Percentiles rank a stretch among this genome's conserved stretches.
These are phyloP conservation scores for Mormyrus lacerda DNA, from an alignment of 2,113 vertebrate species.

Conservation along the genomic window DNA sequence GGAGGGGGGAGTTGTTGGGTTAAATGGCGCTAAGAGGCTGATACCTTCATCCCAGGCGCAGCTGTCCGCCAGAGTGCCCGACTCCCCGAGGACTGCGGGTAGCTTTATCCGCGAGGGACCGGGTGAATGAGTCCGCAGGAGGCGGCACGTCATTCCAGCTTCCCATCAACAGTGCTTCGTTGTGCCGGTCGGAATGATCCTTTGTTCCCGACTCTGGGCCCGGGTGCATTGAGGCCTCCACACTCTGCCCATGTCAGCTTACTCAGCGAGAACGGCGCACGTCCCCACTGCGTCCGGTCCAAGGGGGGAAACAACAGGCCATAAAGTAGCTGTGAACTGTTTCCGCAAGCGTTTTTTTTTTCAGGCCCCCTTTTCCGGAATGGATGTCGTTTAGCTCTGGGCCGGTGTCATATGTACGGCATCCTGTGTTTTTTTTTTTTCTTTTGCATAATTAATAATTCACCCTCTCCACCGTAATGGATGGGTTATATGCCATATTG, in stretches of 20 bases:
- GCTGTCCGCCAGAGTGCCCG: background rate
- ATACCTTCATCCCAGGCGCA: background rate
- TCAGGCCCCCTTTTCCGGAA: background rate
- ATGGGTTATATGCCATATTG: background rate
- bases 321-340: background rate
- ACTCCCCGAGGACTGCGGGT: background rate
- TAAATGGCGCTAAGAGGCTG: background rate
- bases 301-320: background rate
- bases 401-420: background rate
- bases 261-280: background rate
- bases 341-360: background rate
- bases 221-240: background rate
- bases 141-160: background rate
- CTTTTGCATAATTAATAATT: conserved; percentile 7
- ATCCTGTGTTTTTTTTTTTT: background rate
- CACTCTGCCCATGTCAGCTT: background rate
- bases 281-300: background rate
- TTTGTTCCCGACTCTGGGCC: background rate
- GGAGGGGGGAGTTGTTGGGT: background rate
- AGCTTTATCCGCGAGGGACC: background rate
- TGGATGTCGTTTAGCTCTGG: background rate
- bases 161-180: background rate
- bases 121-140: background rate
- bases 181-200: background rate
- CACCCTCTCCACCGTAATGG: conserved; percentile 1